A percentile compares a stretch with the other conserved stretches of the same genome.
Evolutionary conservation across 2,113 vertebrate species (phyloP).

Genomic region (Collichthys lucidus): DNA sequence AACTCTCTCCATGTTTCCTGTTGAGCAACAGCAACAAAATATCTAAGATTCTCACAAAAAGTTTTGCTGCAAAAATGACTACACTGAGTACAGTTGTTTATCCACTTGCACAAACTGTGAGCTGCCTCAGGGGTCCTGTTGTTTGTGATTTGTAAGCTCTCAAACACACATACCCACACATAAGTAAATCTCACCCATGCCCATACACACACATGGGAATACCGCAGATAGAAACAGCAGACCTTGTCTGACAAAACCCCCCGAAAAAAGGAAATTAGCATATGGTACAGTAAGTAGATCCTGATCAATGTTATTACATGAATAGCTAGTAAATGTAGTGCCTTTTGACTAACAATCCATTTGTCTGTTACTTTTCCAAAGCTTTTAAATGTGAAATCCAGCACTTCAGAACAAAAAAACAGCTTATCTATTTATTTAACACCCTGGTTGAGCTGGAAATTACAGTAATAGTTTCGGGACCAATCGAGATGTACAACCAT

Average conservation of each 20-base stretch:
- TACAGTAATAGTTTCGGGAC: slow-evolving; percentile 32
- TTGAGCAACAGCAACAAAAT: neutral
- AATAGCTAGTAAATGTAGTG: neutral
- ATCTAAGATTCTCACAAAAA: neutral
- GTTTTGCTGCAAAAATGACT: neutral
- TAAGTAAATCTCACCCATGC: neutral
- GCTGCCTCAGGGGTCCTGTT: neutral
- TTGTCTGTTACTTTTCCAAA: neutral
- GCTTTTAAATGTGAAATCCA: slow-evolving; percentile 10
- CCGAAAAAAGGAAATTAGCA: too few species aligned
- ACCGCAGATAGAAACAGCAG: neutral
- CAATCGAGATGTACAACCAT: slow-evolving; percentile 42
- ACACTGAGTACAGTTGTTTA: neutral
- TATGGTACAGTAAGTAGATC: too few species aligned
- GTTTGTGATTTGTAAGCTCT: neutral
- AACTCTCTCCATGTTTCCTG: neutral
- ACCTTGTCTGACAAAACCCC: too few species aligned
- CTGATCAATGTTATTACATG: neutral
- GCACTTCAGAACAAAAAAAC: slow-evolving; percentile 8
- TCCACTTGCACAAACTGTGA: neutral
- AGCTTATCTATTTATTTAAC: neutral
- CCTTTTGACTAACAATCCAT: neutral
- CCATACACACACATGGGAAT: neutral
- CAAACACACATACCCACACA: neutral
- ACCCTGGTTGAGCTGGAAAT: slow-evolving; percentile 16